Evolutionary conservation across 1,140 invertebrate species (phyloP).

Genomic region (Colletes latitarsis): DNA sequence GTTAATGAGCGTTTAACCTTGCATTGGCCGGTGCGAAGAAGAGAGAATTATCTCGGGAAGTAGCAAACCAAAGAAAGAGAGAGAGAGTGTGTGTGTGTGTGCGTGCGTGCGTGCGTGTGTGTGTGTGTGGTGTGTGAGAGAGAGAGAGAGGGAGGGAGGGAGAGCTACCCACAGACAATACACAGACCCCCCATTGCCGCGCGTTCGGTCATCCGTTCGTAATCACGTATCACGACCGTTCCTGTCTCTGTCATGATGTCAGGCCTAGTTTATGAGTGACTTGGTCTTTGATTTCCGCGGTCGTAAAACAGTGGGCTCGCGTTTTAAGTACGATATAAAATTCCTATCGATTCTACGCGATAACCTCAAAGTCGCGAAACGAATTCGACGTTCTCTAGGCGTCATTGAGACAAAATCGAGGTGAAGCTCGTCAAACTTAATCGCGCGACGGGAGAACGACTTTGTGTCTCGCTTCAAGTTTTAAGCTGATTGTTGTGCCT

Average conservation of each 20-base stretch:
- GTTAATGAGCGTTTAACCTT: conserved; percentile 46
- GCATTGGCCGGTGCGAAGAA: conserved; percentile 21
- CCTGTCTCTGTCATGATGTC: conserved; percentile 46
- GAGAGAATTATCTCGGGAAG: conserved; percentile 48
- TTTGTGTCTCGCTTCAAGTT: conserved; percentile 43
- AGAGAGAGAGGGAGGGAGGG: conserved; percentile 40
- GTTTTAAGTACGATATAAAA: not conserved
- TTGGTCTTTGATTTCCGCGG: not conserved
- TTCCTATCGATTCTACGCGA: not conserved
- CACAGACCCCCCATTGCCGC: conserved; percentile 46
- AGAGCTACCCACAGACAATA: conserved; percentile 38
- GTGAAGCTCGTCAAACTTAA: conserved; percentile 4
- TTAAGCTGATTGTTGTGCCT: conserved; percentile 34
- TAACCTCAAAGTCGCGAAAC: conserved; percentile 44
- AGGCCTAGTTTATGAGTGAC: conserved; percentile 48
- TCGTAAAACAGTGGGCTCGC: not conserved
- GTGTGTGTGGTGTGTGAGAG: no score
- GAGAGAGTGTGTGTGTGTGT: conserved; percentile 16
- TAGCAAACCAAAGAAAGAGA: conserved; percentile 30
- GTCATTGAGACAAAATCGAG: conserved; percentile 23
- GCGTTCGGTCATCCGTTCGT: conserved; percentile 39
- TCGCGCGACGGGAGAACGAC: conserved; percentile 6
- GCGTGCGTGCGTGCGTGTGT: no score
- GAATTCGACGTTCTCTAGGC: not conserved
- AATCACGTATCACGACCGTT: conserved; percentile 52